phyloP scores from a whole-genome alignment of 2,888 invertebrate genomes.

The Acleris emargana region DNA sequence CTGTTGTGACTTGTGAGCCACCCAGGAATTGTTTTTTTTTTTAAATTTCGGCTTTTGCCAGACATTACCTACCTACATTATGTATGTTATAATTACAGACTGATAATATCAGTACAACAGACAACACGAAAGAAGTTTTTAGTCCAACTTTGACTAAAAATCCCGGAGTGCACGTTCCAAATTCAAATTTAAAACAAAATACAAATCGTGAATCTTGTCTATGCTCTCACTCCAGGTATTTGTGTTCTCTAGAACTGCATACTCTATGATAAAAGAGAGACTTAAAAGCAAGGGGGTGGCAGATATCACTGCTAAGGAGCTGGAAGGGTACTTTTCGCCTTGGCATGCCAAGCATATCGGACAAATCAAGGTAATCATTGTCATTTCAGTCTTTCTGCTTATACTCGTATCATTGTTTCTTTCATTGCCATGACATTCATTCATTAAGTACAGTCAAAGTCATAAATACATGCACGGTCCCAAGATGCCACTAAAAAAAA shows the following conservation, averaged over 20 bases:
- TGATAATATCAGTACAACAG: neutral
- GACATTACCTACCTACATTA: no score
- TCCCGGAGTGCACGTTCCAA: constrained; percentile 52
- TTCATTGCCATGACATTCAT: no score
- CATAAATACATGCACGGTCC: no score
- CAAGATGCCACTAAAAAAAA: no score
- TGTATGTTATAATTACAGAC: neutral
- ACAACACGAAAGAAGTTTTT: constrained; percentile 39
- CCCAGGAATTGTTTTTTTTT: no score
- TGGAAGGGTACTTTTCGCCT: constrained; percentile 93
- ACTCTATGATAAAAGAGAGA: constrained; percentile 91
- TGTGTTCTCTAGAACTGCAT: constrained; percentile 93
- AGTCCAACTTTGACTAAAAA: constrained; percentile 43
- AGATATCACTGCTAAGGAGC: constrained; percentile 88
- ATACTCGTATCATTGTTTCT: neutral
- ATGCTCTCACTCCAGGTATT: constrained; percentile 89
- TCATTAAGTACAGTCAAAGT: no score
- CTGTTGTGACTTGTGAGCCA: no score
- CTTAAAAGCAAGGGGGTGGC: constrained; percentile 90
- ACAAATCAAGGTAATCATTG: constrained; percentile 84
- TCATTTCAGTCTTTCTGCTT: constrained; percentile 2
- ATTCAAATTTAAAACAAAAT: constrained; percentile 32
- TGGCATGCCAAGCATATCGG: constrained; percentile 94
- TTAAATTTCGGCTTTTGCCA: no score
- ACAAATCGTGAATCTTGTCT: constrained; percentile 60